Evolutionary conservation across 2,797 vertebrate genomes (phyloP).

Genomic region (Phoebastria nigripes): DNA sequence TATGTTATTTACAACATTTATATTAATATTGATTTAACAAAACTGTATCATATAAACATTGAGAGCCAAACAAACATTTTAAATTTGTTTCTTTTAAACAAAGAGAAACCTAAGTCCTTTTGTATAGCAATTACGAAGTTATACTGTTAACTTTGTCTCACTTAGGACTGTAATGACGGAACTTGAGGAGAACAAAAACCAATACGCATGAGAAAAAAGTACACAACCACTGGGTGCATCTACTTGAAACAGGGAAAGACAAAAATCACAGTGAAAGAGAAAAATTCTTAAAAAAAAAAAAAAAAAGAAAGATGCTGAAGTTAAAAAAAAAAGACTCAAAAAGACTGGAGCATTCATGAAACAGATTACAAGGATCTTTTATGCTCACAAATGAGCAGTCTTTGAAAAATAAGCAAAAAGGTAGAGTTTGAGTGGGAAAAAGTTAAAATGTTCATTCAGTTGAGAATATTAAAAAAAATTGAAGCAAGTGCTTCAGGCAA

Average conservation of each 20-base stretch:
- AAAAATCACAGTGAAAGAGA: background rate
- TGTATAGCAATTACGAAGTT: background rate
- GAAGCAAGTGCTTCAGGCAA: background rate
- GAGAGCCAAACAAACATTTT: background rate
- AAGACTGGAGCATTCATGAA: background rate
- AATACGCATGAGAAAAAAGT: background rate
- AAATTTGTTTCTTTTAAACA: background rate
- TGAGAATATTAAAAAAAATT: background rate
- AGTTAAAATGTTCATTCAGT: background rate
- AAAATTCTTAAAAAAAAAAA: background rate
- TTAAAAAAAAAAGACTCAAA: background rate
- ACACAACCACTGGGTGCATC: background rate
- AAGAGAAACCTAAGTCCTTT: background rate
- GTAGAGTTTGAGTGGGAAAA: background rate
- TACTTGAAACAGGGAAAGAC: background rate
- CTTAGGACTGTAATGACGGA: background rate
- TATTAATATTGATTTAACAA: background rate
- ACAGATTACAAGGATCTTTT: background rate
- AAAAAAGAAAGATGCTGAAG: rapidly evolving
- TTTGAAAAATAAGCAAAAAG: background rate
- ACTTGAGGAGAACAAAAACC: background rate
- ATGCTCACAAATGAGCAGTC: background rate
- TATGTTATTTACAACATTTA: background rate
- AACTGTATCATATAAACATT: background rate
- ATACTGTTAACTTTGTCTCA: background rate